Conservation (phyloP, 2,888 invertebrate species). For the Conistra vaccinii region DNA sequence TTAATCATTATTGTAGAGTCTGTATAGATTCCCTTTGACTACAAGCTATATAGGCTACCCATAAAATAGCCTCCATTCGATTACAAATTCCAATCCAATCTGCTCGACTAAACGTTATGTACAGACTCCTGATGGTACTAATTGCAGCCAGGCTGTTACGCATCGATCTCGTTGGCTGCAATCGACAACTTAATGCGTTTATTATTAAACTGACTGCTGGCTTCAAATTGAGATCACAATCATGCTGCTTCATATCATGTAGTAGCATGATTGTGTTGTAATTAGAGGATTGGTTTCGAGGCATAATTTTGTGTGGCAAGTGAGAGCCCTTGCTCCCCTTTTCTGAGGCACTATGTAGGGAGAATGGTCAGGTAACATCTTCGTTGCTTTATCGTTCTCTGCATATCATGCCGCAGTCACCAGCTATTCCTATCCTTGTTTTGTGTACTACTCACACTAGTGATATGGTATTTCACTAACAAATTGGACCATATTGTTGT, state of each 20-base stretch:
- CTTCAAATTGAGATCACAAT: conserved; percentile 4
- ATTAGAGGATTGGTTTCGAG: background rate
- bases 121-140: background rate
- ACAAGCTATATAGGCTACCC: background rate
- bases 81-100: conserved; percentile 1
- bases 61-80: background rate
- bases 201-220: background rate
- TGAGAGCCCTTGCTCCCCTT: too few relatives aligned
- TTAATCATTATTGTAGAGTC: too few relatives aligned
- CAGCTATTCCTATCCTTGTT: too few relatives aligned
- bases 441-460: too few relatives aligned
- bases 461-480: too few relatives aligned
- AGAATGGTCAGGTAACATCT: too few relatives aligned
- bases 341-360: too few relatives aligned
- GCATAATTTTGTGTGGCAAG: conserved; percentile 3
- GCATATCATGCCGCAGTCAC: too few relatives aligned
- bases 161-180: background rate
- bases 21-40: background rate
- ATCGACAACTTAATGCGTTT: background rate
- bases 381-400: too few relatives aligned
- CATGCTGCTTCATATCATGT: background rate
- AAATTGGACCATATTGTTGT: too few relatives aligned
- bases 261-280: background rate
- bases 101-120: background rate
- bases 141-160: conserved; percentile 5